Base-by-base conservation (phyloP, 2,113 vertebrate species). In the Larimichthys polyactis region DNA sequence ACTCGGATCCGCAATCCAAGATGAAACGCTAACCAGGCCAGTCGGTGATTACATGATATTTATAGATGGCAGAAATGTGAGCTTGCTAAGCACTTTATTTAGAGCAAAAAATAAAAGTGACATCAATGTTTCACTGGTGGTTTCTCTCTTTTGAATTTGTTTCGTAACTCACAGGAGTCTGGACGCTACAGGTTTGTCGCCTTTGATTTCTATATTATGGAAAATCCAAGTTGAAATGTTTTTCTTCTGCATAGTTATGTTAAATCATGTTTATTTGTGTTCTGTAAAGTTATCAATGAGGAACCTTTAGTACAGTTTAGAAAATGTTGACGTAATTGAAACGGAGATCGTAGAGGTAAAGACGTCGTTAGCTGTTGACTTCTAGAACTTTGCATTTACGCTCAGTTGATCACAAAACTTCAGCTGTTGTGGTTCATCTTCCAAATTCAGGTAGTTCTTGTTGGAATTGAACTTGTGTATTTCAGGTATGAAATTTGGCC, bases 11-110 rank as follows among this genome's bases (percentile, higher is more conserved):
- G 71, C 79, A 69, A 29, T 82, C 85, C 83, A 87, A 91, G 60
- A 83, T 89, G 92, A 90, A 86, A 88, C 22, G 66, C 70, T 79
- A 77, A 89, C 89, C 81, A 57, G 59, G 66, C 71, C 64, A 32
- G 72, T 9, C 2, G 49, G 19, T 32, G 20, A 65, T 86, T 36
- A 68, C 20, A 1, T 24, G 54, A 2, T 93, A 90, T 91, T 91
- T 78, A 90, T 93, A 93, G 91, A 75, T 0, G 5, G 22, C 62
- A 71, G 75, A 73, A 64, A 83, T 73, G 72, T 2, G 27, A 74
- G 74, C 86, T 78, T 1, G 64, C 27, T 84, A 36, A 79, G 66
- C 44, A 54, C 73, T 85, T 88, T 70, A 83, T 90, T 75, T 74
- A 40, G 65, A 71, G 75, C 78, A 79, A 80, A 81, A 62, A 14